Evolutionary conservation across 2,113 vertebrate genomes (phyloP).

Genomic region (Pseudorectes ferrugineus): DNA sequence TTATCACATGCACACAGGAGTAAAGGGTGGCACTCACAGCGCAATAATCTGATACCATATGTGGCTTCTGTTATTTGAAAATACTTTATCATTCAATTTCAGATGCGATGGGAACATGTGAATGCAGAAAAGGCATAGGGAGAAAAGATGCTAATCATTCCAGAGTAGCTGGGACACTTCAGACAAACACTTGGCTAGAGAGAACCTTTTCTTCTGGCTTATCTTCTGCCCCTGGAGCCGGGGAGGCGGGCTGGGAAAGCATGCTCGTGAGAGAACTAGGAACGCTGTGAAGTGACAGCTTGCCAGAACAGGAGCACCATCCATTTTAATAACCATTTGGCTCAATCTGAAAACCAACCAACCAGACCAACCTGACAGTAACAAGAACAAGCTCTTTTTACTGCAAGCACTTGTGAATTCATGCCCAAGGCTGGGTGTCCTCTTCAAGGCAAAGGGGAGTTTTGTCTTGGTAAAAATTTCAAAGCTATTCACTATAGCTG

Average conservation of each 20-base stretch:
- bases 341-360: slow-evolving; percentile 62
- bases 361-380: slow-evolving; percentile 53
- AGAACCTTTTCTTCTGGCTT: slow-evolving; percentile 31
- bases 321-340: slow-evolving; percentile 65
- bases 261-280: neutral
- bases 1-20: neutral
- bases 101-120: neutral
- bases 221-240: neutral
- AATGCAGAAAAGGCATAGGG: neutral
- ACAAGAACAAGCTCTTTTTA: slow-evolving; percentile 50
- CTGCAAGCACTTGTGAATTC: slow-evolving; percentile 25
- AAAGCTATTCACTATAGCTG: neutral
- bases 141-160: slow-evolving; percentile 29
- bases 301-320: slow-evolving; percentile 56
- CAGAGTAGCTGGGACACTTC: slow-evolving; percentile 20
- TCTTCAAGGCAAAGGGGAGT: slow-evolving; percentile 42
- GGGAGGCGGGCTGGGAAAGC: slow-evolving; percentile 15
- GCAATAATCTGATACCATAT: neutral
- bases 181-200: slow-evolving; percentile 24
- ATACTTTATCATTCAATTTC: slow-evolving; percentile 23
- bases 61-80: neutral
- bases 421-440: slow-evolving; percentile 44
- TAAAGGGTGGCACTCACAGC: neutral
- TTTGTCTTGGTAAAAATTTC: slow-evolving; percentile 48
- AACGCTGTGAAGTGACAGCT: slow-evolving; percentile 20